phyloP scores from a whole-genome alignment of 35 echinoderm and acorn worm genomes.

The Acanthaster planci region DNA sequence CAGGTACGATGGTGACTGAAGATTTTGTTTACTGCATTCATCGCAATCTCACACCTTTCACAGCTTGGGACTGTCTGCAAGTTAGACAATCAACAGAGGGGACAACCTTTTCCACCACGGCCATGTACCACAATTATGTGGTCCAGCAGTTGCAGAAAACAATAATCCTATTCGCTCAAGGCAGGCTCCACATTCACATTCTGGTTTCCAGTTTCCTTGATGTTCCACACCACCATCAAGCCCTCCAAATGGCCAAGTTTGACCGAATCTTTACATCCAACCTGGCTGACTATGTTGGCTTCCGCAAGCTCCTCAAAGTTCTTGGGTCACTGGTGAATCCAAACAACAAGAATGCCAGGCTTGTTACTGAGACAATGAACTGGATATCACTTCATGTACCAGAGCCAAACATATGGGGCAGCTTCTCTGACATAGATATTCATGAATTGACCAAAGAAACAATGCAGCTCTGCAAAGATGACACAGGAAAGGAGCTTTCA shows the following conservation, averaged over 20 bases:
- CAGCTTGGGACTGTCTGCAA: conserved; percentile 33
- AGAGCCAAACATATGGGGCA: not conserved
- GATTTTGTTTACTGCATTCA: conserved; percentile 25
- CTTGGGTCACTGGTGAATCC: conserved; percentile 19
- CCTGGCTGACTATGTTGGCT: not conserved
- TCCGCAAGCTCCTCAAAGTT: not conserved
- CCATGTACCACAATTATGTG: conserved; percentile 48
- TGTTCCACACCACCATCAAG: not conserved
- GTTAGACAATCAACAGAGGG: not conserved
- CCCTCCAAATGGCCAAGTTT: not conserved
- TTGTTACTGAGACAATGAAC: not conserved
- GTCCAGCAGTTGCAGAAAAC: not conserved
- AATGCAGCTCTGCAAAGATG: not conserved
- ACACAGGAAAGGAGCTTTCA: not conserved
- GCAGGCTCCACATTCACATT: not conserved
- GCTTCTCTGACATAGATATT: not conserved
- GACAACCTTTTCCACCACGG: conserved; percentile 2
- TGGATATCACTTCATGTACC: not conserved
- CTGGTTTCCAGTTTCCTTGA: not conserved
- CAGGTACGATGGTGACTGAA: not conserved
- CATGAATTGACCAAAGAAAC: not conserved
- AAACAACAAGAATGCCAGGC: conserved; percentile 3
- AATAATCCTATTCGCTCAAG: conserved; percentile 1
- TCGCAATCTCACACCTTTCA: not conserved
- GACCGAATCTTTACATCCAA: conserved; percentile 36